These are phyloP conservation scores for Catocala sponsa DNA, from an alignment of 2,888 invertebrate species.

Conservation along the genomic window DNA sequence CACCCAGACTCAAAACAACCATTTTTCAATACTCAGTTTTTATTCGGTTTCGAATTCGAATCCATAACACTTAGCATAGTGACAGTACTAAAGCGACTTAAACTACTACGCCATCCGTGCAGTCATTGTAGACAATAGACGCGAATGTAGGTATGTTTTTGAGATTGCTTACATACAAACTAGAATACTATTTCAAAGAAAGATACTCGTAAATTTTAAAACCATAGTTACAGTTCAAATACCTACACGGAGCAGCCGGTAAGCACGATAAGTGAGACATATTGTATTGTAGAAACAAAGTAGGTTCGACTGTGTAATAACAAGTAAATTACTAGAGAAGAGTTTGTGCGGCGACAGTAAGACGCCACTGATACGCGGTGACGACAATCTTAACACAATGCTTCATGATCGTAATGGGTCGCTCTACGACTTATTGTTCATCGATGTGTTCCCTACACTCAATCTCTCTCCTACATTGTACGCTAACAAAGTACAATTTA, in stretches of 20 bases:
- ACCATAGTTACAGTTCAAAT: not conserved
- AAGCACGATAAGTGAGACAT: conserved; percentile 26
- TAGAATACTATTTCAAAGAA: not conserved
- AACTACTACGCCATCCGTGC: too few species aligned
- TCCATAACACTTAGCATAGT: too few species aligned
- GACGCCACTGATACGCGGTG: conserved; percentile 54
- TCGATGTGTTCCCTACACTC: conserved; percentile 45
- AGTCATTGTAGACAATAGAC: too few species aligned
- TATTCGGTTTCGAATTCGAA: too few species aligned
- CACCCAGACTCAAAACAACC: too few species aligned
- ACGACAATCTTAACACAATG: conserved; percentile 63
- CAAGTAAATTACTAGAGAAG: conserved; percentile 46
- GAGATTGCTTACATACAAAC: not conserved
- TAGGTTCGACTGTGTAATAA: conserved; percentile 20
- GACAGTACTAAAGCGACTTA: too few species aligned
- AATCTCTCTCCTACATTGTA: conserved; percentile 42
- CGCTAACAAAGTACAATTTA: conserved; percentile 52
- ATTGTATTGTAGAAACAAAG: conserved; percentile 7
- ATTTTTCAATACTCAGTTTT: too few species aligned
- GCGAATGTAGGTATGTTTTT: too few species aligned
- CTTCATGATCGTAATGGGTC: conserved; percentile 61
- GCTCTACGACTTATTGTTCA: conserved; percentile 66
- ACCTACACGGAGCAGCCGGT: conserved; percentile 3
- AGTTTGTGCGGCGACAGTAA: conserved; percentile 54
- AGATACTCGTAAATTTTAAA: not conserved